Evolutionary conservation across 2,797 vertebrate genomes (phyloP).

Genomic region (Meriones psammophilus): DNA sequence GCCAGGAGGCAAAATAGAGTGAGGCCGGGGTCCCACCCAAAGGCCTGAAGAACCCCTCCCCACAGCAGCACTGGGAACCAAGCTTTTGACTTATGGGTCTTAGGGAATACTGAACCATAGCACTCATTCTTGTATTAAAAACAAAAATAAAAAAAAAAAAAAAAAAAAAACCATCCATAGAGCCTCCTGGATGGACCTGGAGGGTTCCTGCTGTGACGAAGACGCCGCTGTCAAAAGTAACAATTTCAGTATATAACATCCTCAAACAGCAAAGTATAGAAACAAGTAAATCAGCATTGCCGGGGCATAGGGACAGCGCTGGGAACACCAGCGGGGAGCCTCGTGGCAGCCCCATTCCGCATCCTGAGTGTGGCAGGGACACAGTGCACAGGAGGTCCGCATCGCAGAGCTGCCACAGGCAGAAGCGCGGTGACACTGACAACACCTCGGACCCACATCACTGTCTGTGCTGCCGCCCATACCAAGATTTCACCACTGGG

Average conservation of each 20-base stretch:
- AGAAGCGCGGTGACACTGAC: too few species aligned
- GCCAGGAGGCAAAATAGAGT: background rate
- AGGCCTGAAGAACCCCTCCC: background rate
- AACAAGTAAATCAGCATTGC: background rate
- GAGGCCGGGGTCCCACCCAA: background rate
- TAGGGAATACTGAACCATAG: too few species aligned
- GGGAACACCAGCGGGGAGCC: background rate
- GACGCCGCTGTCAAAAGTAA: background rate
- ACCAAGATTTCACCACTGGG: background rate
- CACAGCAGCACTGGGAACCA: background rate
- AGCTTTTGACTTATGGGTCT: background rate
- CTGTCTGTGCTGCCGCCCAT: too few species aligned
- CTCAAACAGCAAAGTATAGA: background rate
- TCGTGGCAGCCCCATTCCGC: background rate
- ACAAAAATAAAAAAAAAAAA: background rate
- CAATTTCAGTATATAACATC: background rate
- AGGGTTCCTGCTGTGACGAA: background rate
- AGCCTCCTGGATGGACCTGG: background rate
- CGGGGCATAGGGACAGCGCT: background rate
- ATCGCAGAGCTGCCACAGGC: accelerated
- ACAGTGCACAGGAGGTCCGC: background rate
- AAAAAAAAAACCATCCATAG: background rate
- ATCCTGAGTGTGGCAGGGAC: background rate
- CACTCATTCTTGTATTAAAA: background rate
- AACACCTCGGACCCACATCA: background rate